Evolutionary conservation across 2,888 invertebrate genomes (phyloP), one percentile per base, ranked within the genome.

Genomic region (Amphimallon solstitiale): DNA sequence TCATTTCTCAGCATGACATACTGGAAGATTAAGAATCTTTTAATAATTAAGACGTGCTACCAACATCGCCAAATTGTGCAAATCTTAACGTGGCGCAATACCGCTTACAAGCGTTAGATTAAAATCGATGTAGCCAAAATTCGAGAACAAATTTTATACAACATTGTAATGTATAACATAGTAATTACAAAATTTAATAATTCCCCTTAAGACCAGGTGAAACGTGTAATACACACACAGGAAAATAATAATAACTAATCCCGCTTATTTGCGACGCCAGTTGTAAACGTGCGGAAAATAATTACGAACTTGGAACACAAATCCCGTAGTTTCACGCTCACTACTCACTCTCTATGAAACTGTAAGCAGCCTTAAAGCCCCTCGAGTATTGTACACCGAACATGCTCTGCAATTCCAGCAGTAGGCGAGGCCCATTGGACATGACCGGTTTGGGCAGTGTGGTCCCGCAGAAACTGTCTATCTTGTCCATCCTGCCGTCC

Each of bases 341-440:
- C 40, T 54, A 54, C 54, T 54, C 54, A 96, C 96, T 94, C 87
- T 93, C 93, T 69, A 93, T 90, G 85, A 97, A 97, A 75, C 89
- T 89, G 84, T 93, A 97, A 66, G 90, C 89, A 70, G 95, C 94
- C 79, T 91, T 92, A 83, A 96, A 97, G 69, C 96, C 96, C 76
- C 91, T 89, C 51, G 91, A 89, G 75, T 90, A 89, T 74, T 91
- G 88, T 21, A 92, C 91, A 10, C 92, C 91, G 75, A 88, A 86
- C 63, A 89, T 86, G 56, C 94, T 94, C 69, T 90, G 87, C 80
- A 97, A 97, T 82, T 95, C 94, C 64, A 98, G 84, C 79, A 92
- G 89, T 77, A 98, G 85, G 76, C 92, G 88, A 54, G 93, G 92
- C 43, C 94, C 94, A 79, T 92, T 94, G 66, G 97, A 97, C 97